phyloP scores from a whole-genome alignment of 2,888 invertebrate species.

The Helobdella robusta region DNA sequence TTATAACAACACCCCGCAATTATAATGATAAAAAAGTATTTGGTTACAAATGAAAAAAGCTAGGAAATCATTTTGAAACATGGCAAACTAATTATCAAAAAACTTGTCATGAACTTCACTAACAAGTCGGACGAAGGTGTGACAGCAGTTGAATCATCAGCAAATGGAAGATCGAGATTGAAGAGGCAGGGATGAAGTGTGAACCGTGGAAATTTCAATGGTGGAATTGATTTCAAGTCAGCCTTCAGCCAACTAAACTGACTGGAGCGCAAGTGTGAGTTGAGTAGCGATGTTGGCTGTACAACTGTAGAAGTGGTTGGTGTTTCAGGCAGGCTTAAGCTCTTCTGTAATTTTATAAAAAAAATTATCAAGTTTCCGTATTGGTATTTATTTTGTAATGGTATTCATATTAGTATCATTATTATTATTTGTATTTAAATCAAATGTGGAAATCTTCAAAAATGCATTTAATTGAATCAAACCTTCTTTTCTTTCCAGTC shows the following conservation, averaged over 20 bases:
- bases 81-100: slow-evolving; percentile 34
- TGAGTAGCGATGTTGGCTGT: slow-evolving; percentile 12
- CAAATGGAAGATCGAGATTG: slow-evolving; percentile 31
- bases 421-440: too few relatives aligned
- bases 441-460: too few relatives aligned
- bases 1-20: too few relatives aligned
- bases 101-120: too few relatives aligned
- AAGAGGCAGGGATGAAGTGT: slow-evolving; percentile 27
- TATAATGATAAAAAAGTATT: too few relatives aligned
- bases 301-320: slow-evolving; percentile 14
- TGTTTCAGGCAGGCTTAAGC: slow-evolving; percentile 22
- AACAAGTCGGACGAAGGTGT: slow-evolving; percentile 86
- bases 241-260: slow-evolving; percentile 30
- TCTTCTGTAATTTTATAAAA: slow-evolving; percentile 11
- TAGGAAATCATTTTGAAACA: background rate
- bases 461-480: background rate
- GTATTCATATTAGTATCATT: too few relatives aligned
- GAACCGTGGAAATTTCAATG: slow-evolving; percentile 12
- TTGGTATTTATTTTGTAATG: background rate
- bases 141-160: slow-evolving; percentile 45
- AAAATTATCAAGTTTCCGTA: too few relatives aligned
- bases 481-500: slow-evolving; percentile 22
- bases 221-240: slow-evolving; percentile 3
- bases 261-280: slow-evolving; percentile 27
- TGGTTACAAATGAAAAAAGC: background rate